A percentile compares a stretch with the other conserved stretches of the same genome.
Evolutionary conservation across 2,113 vertebrate genomes (phyloP).

Genomic region (Charadrius vociferus): DNA sequence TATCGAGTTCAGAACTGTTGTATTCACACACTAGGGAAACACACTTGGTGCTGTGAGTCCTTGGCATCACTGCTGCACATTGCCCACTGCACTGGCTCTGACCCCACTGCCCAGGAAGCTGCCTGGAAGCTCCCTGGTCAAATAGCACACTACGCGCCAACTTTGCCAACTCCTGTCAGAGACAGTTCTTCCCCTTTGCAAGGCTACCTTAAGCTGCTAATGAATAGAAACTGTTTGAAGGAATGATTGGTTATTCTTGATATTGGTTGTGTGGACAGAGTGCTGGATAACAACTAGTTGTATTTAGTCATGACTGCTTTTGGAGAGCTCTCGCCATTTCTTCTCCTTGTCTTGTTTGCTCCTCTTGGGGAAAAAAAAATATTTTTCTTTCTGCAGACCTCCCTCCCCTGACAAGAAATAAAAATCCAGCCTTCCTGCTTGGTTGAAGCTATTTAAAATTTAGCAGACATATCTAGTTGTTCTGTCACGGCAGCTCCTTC

Average conservation of each 20-base stretch:
- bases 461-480: not conserved
- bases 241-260: not conserved
- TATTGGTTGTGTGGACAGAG: not conserved
- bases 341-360: not conserved
- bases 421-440: not conserved
- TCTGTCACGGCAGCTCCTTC: not conserved
- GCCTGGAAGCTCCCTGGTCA: not conserved
- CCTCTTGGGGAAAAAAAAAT: not conserved
- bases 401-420: too few relatives aligned
- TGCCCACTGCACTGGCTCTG: not conserved
- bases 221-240: not conserved
- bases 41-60: not conserved
- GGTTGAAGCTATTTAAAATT: not conserved
- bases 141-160: not conserved
- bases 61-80: fast-evolving
- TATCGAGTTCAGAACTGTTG: fast-evolving
- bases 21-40: not conserved
- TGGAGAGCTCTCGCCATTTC: not conserved
- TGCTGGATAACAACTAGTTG: not conserved
- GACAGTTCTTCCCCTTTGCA: not conserved
- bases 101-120: not conserved
- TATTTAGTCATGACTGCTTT: not conserved
- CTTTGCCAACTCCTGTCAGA: not conserved
- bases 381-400: not conserved
- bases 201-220: not conserved